Evolutionary conservation across 2,888 invertebrate species (phyloP).

Genomic region (Ormyrus pomaceus): DNA sequence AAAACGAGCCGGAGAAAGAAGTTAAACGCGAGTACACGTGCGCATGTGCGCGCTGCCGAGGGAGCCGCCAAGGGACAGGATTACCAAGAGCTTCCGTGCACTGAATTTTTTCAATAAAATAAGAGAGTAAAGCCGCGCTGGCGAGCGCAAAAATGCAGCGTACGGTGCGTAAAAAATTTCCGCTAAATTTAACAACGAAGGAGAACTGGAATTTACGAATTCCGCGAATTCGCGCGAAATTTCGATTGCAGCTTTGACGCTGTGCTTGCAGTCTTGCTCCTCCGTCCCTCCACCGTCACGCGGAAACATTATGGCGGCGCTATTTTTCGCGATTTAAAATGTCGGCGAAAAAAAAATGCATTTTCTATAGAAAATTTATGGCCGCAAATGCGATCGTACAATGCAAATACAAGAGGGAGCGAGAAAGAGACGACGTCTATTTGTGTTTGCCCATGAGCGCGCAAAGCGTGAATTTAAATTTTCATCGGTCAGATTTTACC

Average conservation of each 20-base stretch:
- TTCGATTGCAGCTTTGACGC: too few species aligned
- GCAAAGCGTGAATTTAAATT: slow-evolving; percentile 23
- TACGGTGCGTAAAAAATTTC: neutral
- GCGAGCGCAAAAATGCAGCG: neutral
- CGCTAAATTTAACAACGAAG: neutral
- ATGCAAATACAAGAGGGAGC: neutral
- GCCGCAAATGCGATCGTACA: neutral
- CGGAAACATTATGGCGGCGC: neutral
- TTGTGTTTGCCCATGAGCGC: neutral
- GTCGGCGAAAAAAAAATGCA: neutral
- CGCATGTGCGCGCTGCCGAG: neutral
- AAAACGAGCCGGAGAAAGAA: slow-evolving; percentile 1
- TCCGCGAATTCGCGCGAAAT: too few species aligned
- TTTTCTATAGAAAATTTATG: slow-evolving; percentile 7
- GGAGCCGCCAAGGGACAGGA: neutral
- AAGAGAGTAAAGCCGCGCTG: neutral
- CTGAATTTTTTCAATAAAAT: slow-evolving; percentile 37
- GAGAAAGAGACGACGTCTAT: neutral
- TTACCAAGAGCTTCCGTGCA: neutral
- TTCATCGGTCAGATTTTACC: slow-evolving; percentile 14
- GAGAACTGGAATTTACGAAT: too few species aligned
- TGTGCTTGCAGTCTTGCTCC: too few species aligned
- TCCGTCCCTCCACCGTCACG: too few species aligned
- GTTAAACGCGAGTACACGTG: neutral
- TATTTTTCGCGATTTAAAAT: neutral